Evolutionary conservation across 2,113 vertebrate species (phyloP).

Genomic region (Pardalotus punctatus): DNA sequence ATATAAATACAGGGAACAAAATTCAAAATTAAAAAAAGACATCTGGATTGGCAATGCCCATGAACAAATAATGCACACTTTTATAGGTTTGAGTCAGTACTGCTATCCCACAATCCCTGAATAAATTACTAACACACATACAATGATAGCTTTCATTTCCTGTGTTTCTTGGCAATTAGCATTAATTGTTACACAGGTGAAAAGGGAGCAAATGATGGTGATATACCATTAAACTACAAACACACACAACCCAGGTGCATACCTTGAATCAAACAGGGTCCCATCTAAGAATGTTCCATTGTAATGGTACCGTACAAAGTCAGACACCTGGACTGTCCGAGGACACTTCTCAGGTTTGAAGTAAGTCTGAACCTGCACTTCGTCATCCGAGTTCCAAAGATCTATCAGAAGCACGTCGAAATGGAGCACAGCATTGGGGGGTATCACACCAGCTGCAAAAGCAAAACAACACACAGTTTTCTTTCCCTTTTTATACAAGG

Average conservation of each 20-base stretch:
- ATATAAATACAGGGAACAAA: neutral
- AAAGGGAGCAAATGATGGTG: neutral
- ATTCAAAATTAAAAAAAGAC: neutral
- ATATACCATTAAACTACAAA: neutral
- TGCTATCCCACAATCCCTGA: neutral
- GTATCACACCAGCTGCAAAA: conserved; percentile 86
- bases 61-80: neutral
- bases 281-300: conserved; percentile 95
- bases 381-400: conserved; percentile 90
- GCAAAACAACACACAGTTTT: neutral
- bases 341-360: conserved; percentile 82
- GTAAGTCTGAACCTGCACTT: conserved; percentile 87
- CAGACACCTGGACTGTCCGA: conserved; percentile 90
- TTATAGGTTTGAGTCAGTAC: neutral
- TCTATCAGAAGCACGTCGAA: conserved; percentile 95
- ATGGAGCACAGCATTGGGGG: conserved; percentile 88
- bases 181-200: neutral
- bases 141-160: neutral
- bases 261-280: conserved; percentile 98
- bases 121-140: neutral
- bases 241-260: neutral
- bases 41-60: neutral
- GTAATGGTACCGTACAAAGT: conserved; percentile 96
- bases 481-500: neutral
- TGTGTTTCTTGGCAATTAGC: neutral